Conservation (phyloP, 1,140 invertebrate species). For the Panagrolaimus sp. region DNA sequence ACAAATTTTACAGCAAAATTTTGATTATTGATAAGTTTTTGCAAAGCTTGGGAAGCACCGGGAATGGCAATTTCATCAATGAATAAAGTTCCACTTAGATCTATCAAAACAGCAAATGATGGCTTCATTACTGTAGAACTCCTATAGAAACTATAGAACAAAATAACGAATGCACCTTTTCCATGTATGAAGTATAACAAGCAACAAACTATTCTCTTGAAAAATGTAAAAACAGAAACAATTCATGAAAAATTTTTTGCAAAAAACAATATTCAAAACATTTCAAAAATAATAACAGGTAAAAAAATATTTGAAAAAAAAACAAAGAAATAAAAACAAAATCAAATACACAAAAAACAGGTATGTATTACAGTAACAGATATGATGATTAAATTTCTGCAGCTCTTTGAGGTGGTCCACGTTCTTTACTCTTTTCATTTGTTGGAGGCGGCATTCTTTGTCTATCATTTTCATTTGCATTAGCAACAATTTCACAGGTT, state of each 20-base stretch:
- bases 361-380: neutral
- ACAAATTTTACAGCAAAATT: constrained; percentile 59
- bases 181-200: too few species aligned
- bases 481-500: neutral
- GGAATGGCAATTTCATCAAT: constrained; percentile 62
- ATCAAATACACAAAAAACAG: neutral
- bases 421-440: too few species aligned
- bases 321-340: neutral
- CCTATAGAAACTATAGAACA: too few species aligned
- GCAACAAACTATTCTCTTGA: too few species aligned
- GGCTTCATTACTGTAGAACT: neutral
- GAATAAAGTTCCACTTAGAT: constrained; percentile 65
- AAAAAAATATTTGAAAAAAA: too few species aligned
- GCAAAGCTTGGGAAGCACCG: constrained; percentile 60
- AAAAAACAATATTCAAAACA: too few species aligned
- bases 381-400: neutral
- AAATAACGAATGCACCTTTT: too few species aligned
- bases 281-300: too few species aligned
- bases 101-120: constrained; percentile 60
- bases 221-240: too few species aligned
- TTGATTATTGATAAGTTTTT: constrained; percentile 41
- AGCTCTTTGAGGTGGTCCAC: too few species aligned
- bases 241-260: too few species aligned
- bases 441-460: too few species aligned
- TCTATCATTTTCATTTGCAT: neutral